Base-by-base conservation (phyloP, 2,113 vertebrate species). In the Ceyx cyanopectus region DNA sequence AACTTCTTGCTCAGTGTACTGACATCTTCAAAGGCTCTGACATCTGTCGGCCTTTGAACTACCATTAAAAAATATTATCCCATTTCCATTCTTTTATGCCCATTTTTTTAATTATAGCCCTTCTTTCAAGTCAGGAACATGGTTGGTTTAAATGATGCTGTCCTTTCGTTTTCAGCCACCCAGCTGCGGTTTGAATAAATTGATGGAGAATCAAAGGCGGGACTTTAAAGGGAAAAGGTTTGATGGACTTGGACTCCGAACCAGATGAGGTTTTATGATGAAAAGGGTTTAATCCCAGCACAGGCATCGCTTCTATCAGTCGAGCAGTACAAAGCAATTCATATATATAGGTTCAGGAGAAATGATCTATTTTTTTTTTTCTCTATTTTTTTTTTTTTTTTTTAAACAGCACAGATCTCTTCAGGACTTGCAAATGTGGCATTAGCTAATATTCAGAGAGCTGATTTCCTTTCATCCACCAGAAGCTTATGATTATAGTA, bases 211-310 rank as follows among this genome's bases (percentile, higher is more conserved):
- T 99, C 98, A 99, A 98, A 99, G 98, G 98, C 98, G 97, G 98
- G 98, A 99, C 98, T 99, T 99, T 99, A 99, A 99, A 99, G 98
- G 98, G 98, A 97, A 98, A 98, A 98, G 98, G 98, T 99, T 98
- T 99, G 99, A 98, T 99, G 99, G 99, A 99, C 99, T 98, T 98
- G 98, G 98, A 98, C 98, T 98, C 98, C 97, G 98, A 98, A 99
- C 98, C 99, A 99, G 99, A 99, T 99, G 99, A 99, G 99, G 98
- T 98, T 99, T 99, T 98, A 98, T 99, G 99, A 99, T 99, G 99
- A 99, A 99, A 99, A 99, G 98, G 97, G 98, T 98, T 97, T 99
- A 99, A 99, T 99, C 99, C 98, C 98, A 98, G 98, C 98, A 98
- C 98, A 99, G 98, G 98, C 99, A 98, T 98, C 98, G 98, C 98